A percentile compares a stretch with the other conserved stretches of the same genome.
Conservation (phyloP, 2,797 vertebrate genomes). For the Betta splendens region DNA sequence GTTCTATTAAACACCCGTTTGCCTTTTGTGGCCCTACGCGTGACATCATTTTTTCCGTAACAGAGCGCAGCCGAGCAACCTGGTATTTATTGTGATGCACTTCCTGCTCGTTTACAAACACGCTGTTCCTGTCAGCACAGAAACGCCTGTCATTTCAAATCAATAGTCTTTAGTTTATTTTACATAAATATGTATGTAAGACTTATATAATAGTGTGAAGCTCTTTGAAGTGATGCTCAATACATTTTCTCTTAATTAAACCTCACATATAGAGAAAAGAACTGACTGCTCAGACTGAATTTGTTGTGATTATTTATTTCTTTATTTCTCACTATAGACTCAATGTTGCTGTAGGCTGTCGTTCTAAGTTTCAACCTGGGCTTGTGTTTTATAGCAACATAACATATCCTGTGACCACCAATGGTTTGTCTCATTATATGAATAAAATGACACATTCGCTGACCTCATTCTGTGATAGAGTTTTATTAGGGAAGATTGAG, state of each 20-base stretch:
- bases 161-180: neutral
- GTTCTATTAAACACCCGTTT: neutral
- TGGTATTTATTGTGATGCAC: neutral
- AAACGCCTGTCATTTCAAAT: too few relatives aligned
- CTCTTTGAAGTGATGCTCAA: neutral
- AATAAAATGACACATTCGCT: conserved; percentile 55
- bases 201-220: neutral
- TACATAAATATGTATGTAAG: neutral
- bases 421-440: conserved; percentile 2
- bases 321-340: too few relatives aligned
- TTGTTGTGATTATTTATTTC: too few relatives aligned
- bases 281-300: neutral
- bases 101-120: neutral
- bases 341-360: neutral
- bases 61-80: conserved; percentile 11
- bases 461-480: conserved; percentile 45
- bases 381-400: conserved; percentile 1
- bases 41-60: conserved; percentile 25
- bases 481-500: conserved; percentile 64
- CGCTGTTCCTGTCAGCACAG: neutral
- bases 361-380: neutral
- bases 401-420: neutral
- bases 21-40: neutral
- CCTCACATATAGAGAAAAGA: neutral
- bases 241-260: neutral